Evolutionary conservation across 1,140 invertebrate genomes (phyloP).

Genomic region (Atta texana): DNA sequence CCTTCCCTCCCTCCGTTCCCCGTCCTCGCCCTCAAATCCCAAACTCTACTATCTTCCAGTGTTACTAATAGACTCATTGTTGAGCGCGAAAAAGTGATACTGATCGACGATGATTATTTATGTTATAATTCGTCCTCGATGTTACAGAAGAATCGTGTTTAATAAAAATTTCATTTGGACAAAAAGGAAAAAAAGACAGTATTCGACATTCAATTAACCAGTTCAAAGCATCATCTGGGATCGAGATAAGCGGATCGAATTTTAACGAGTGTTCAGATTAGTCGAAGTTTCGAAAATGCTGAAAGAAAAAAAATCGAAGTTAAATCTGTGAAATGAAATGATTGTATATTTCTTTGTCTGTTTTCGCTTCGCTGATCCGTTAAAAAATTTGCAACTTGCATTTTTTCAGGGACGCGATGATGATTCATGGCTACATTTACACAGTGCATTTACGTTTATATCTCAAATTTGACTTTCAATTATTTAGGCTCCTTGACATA

Average conservation of each 20-base stretch:
- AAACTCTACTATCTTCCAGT: conserved; percentile 84
- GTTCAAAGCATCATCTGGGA: conserved; percentile 56
- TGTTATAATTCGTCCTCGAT: conserved; percentile 86
- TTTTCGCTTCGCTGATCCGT: not conserved
- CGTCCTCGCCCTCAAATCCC: conserved; percentile 41
- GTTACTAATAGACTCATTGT: conserved; percentile 84
- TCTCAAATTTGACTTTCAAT: too few species aligned
- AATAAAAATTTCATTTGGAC: conserved; percentile 87
- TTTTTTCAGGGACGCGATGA: too few species aligned
- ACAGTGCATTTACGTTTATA: too few species aligned
- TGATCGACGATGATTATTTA: conserved; percentile 85
- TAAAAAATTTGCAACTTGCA: not conserved
- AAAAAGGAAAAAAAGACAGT: conserved; percentile 71
- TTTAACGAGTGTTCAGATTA: not conserved
- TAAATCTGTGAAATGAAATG: too few species aligned
- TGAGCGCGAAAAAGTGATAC: conserved; percentile 85
- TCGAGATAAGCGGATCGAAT: conserved; percentile 10
- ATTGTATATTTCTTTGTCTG: not conserved
- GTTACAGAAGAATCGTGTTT: conserved; percentile 86
- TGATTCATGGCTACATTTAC: too few species aligned
- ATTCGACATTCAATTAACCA: conserved; percentile 70
- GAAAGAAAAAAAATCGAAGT: not conserved
- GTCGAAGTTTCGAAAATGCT: not conserved
- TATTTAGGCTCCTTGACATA: too few species aligned
- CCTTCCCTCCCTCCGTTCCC: conserved; percentile 60